These are phyloP conservation scores for Uromys caudimaculatus DNA, from an alignment of 2,797 vertebrate genomes.

Conservation along the genomic window DNA sequence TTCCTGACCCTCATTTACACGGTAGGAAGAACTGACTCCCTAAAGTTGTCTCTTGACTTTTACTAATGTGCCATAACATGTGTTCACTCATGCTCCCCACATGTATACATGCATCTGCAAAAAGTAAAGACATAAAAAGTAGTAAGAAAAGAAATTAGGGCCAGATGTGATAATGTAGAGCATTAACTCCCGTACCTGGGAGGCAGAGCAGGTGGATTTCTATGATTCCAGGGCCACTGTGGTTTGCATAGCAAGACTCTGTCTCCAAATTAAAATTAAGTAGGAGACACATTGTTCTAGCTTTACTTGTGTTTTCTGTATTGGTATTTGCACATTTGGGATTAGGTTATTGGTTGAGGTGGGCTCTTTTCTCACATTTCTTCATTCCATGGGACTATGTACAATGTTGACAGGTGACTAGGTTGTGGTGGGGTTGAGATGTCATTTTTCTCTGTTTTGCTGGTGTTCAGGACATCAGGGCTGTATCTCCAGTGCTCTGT, in stretches of 20 bases:
- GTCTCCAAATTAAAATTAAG: not conserved
- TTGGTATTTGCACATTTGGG: not conserved
- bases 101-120: not conserved
- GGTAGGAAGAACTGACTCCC: not conserved
- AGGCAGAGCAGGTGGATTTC: not conserved
- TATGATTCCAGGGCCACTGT: not conserved
- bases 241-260: not conserved
- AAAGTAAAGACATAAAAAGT: too few relatives aligned
- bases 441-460: not conserved
- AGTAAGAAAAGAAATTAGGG: not conserved
- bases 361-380: not conserved
- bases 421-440: not conserved
- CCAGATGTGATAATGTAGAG: not conserved
- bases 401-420: not conserved
- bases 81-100: not conserved
- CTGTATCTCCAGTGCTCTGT: not conserved
- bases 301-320: not conserved
- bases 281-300: not conserved
- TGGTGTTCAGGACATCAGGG: not conserved
- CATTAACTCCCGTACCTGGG: not conserved
- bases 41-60: not conserved
- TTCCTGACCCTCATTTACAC: not conserved
- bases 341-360: not conserved
- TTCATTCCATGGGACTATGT: too few relatives aligned
- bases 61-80: not conserved